Base-by-base conservation (phyloP, 1,140 invertebrate species). In the Bombus haemorrhoidalis region DNA sequence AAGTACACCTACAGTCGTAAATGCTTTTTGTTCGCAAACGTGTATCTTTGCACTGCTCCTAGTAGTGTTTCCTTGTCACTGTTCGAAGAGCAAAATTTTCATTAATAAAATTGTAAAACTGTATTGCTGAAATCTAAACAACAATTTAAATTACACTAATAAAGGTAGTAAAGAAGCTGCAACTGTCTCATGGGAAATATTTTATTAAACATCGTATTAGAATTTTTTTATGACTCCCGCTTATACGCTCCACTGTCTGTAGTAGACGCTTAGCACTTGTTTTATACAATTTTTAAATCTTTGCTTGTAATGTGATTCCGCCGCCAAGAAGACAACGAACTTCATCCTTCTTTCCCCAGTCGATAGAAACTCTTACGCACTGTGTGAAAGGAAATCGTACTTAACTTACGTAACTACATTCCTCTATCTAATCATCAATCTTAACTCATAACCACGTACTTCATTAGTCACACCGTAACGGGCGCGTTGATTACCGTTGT, bases 391-490 rank as follows among this genome's bases (percentile, higher is more conserved):
- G 22, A 39, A 9, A 32, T 10, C 37, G 13, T 47, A n/a, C n/a
- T 41, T 64, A 53, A 53, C 5, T 53, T 53, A 22, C 47, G 6
- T 18, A 18, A 53, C 47, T 53, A 53, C 43, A 64, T 82, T 34
- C n/a, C 6, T 15, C 15, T 13, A 39, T 3, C 34, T 8, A 57
- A 62, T 68, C 62, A 83, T 83, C 64, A 69, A 77, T 83, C 81
- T 83, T 53, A 39, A 77, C 76, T 69, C 62, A 53, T n/a, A 41
- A 34, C 37, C 47, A 62, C 8, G n/a, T 37, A 57, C 69, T 74
- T 77, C 62, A 68, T 83, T 77, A 83, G 34, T 68, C 34, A 53
- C 73, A 32, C 57, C 28, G 64, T 41, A 77, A 69, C 73, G 6
- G 73, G 57, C 62, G 28, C 81, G 73, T 83, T 53, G 47, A 53